Evolutionary conservation across 92 coral and sea anemone genomes (phyloP).

Genomic region (Epizoanthus illoricatus): DNA sequence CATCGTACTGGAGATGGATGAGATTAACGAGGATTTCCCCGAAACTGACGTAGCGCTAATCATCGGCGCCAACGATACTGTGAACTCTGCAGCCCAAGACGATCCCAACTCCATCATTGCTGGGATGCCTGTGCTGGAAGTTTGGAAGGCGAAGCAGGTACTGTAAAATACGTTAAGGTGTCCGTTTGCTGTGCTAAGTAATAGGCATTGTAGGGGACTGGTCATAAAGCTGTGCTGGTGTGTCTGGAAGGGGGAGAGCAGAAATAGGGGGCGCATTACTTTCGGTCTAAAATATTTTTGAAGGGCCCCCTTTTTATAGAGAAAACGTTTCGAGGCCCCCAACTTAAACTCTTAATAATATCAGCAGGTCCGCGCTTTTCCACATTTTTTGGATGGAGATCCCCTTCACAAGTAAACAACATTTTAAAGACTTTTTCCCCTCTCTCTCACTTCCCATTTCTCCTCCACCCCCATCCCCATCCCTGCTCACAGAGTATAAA

Average conservation of each 20-base stretch:
- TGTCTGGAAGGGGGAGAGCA: neutral
- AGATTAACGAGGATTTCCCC: conserved; percentile 94
- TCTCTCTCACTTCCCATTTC: no score
- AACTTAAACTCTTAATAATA: no score
- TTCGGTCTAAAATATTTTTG: no score
- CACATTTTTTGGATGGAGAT: no score
- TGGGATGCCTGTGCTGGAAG: conserved; percentile 99
- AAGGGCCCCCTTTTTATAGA: no score
- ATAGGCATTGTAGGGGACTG: neutral
- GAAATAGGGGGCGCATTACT: neutral
- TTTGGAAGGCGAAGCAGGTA: conserved; percentile 96
- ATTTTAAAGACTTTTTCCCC: no score
- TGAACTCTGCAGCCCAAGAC: conserved; percentile 98
- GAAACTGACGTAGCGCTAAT: conserved; percentile 91
- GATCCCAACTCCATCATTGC: conserved; percentile 98
- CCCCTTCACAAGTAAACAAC: no score
- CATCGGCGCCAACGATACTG: conserved; percentile 97
- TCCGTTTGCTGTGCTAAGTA: neutral
- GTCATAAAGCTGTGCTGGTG: no score
- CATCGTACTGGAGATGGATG: conserved; percentile 96
- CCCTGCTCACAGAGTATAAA: no score
- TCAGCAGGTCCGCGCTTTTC: no score
- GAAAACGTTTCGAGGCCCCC: no score
- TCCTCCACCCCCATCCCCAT: no score
- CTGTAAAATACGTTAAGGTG: conserved; percentile 1